These are phyloP conservation scores for Rhopilema esculentum DNA, from an alignment of 30 jellyfish, hydroid and myxozoan genomes.

Conservation along the genomic window DNA sequence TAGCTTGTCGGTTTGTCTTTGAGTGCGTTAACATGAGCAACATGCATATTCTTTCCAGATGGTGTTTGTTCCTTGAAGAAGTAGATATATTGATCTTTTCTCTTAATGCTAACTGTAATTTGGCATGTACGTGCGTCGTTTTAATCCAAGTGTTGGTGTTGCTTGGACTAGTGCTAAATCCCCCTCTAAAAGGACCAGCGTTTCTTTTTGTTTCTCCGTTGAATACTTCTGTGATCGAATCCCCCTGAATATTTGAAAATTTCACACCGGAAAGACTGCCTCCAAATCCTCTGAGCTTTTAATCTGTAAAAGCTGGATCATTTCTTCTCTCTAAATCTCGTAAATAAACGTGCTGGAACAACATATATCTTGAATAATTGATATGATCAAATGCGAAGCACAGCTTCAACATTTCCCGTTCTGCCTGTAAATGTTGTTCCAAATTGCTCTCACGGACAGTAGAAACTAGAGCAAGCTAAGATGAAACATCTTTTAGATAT, in stretches of 20 bases:
- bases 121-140: conserved; percentile 26
- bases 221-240: conserved; percentile 63
- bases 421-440: conserved; percentile 52
- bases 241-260: conserved; percentile 62
- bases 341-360: too few species aligned
- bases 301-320: conserved; percentile 29
- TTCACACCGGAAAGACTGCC: conserved; percentile 45
- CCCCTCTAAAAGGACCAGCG: conserved; percentile 44
- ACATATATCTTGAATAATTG: conserved; percentile 58
- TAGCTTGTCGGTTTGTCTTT: conserved; percentile 24
- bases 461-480: conserved; percentile 60
- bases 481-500: conserved; percentile 45
- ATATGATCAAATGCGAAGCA: conserved; percentile 47
- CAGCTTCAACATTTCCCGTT: conserved; percentile 32
- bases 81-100: conserved; percentile 36
- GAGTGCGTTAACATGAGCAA: too few species aligned
- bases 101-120: conserved; percentile 39
- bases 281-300: conserved; percentile 43
- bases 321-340: conserved; percentile 23
- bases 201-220: conserved; percentile 57
- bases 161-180: conserved; percentile 21
- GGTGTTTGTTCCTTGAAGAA: conserved; percentile 50
- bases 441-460: conserved; percentile 34
- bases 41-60: conserved; percentile 7
- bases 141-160: conserved; percentile 26